Percentiles rank a stretch among this genome's conserved stretches.
These are phyloP conservation scores for Ephialtes manifestator DNA, from an alignment of 2,888 invertebrate species.

Conservation along the genomic window DNA sequence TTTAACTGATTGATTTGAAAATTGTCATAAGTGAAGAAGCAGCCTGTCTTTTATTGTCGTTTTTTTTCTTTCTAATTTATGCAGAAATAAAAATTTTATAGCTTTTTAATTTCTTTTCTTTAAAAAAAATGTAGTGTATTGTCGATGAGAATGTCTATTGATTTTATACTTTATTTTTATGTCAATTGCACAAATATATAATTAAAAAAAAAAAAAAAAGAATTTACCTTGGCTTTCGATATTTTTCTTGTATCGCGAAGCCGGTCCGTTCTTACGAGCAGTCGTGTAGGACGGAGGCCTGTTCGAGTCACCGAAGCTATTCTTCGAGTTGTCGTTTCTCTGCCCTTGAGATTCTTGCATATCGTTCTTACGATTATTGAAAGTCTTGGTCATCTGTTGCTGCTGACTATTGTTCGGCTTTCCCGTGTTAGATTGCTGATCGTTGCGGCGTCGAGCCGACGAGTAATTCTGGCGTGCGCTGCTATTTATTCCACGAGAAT, in stretches of 20 bases:
- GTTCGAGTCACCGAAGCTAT: conserved; percentile 17
- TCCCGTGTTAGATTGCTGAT: conserved; percentile 42
- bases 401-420: conserved; percentile 56
- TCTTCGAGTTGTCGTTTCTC: conserved; percentile 36
- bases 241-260: conserved; percentile 56
- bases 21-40: too few species aligned
- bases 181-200: neutral
- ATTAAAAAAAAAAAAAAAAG: neutral
- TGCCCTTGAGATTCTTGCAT: conserved; percentile 31
- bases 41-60: too few species aligned
- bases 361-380: conserved; percentile 57
- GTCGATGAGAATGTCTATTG: too few species aligned
- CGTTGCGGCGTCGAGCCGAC: conserved; percentile 52
- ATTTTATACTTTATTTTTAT: too few species aligned
- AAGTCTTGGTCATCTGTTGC: conserved; percentile 45
- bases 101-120: too few species aligned
- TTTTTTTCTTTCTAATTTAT: too few species aligned
- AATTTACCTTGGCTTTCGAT: conserved; percentile 40
- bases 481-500: conserved; percentile 49
- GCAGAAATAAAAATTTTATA: too few species aligned
- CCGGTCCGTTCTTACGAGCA: conserved; percentile 43
- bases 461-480: conserved; percentile 54
- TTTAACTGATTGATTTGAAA: too few species aligned
- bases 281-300: conserved; percentile 19
- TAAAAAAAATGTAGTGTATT: too few species aligned